A percentile compares a stretch with the other conserved stretches of the same genome.
Evolutionary conservation across 2,797 vertebrate species (phyloP).

Genomic region (Oreochromis grahami): DNA sequence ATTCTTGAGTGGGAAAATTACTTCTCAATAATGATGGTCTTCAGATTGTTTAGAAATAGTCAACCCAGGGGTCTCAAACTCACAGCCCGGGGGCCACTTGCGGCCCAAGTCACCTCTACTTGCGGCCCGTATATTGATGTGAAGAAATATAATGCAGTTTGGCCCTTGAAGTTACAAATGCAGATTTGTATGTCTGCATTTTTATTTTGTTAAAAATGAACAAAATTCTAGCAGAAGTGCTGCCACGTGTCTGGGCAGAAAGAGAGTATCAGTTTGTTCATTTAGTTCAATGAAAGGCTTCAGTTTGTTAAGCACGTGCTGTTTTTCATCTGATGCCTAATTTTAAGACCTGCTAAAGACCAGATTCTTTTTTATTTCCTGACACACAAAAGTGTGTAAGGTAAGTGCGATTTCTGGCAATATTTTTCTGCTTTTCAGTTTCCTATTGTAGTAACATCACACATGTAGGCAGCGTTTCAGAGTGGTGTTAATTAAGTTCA

Average conservation of each 20-base stretch:
- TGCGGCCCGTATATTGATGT: not conserved
- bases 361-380: not conserved
- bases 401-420: fast-evolving
- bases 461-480: fast-evolving
- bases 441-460: not conserved
- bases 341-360: not conserved
- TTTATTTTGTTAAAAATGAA: fast-evolving
- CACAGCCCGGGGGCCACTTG: not conserved
- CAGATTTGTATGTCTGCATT: not conserved
- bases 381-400: not conserved
- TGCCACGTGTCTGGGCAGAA: fast-evolving
- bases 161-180: not conserved
- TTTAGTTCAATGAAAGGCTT: not conserved
- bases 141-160: not conserved
- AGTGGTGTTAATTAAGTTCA: not conserved
- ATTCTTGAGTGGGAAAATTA: not conserved
- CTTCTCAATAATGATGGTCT: not conserved
- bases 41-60: not conserved
- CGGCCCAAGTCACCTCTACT: not conserved
- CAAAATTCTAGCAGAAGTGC: not conserved
- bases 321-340: not conserved
- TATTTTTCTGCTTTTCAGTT: not conserved
- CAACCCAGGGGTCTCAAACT: not conserved
- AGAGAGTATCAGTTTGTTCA: fast-evolving
- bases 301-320: not conserved